phyloP scores from a whole-genome alignment of 2,113 vertebrate genomes.

The Etheostoma cragini region DNA sequence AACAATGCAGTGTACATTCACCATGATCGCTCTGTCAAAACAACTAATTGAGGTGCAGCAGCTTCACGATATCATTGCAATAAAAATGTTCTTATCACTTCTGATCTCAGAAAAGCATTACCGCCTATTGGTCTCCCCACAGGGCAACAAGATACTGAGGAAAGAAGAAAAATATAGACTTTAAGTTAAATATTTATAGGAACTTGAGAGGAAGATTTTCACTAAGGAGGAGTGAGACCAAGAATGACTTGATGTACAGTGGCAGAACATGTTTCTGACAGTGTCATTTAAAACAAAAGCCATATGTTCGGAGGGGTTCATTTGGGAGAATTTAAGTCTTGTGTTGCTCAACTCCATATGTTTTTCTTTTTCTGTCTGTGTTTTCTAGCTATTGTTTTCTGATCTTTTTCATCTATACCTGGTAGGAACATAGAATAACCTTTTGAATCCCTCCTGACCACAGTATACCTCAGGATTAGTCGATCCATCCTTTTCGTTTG shows the following conservation, averaged over 20 bases:
- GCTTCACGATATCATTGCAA: neutral
- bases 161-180: neutral
- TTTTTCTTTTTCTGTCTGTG: neutral
- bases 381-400: neutral
- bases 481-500: neutral
- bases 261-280: neutral
- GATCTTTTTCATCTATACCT: neutral
- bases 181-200: neutral
- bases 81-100: neutral
- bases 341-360: neutral
- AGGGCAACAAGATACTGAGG: neutral
- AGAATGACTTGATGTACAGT: neutral
- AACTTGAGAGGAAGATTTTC: slow-evolving; percentile 7
- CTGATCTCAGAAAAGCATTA: neutral
- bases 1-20: neutral
- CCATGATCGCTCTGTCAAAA: neutral
- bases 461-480: neutral
- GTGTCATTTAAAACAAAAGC: neutral
- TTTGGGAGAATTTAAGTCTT: neutral
- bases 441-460: neutral
- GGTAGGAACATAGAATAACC: neutral
- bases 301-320: neutral
- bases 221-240: neutral
- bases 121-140: neutral
- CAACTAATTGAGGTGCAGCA: neutral